Conservation (phyloP, 2,888 invertebrate species). For the Agrotis exclamationis region DNA sequence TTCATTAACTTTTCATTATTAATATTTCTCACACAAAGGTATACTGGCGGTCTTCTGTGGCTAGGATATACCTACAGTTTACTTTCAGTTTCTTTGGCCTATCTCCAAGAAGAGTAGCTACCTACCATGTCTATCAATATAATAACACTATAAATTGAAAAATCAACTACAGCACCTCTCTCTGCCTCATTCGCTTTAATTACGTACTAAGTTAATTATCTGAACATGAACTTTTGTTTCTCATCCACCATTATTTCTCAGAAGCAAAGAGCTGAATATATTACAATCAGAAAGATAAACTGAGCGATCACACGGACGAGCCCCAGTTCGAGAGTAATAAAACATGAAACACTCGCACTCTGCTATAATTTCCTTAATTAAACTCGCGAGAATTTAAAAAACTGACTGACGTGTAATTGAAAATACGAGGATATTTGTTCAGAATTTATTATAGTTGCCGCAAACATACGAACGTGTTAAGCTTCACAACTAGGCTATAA, state of each 20-base stretch:
- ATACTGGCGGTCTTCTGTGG: too few relatives aligned
- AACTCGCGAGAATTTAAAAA: constrained; percentile 50
- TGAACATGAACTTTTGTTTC: background rate
- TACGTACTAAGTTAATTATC: background rate
- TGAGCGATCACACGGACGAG: background rate
- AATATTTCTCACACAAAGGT: too few relatives aligned
- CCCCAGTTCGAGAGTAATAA: constrained; percentile 28
- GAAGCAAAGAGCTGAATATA: constrained; percentile 11
- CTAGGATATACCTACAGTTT: too few relatives aligned
- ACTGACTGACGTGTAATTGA: constrained; percentile 67
- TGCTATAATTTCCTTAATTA: constrained; percentile 48
- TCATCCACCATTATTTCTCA: background rate
- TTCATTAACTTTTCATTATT: too few relatives aligned
- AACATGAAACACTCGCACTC: constrained; percentile 14
- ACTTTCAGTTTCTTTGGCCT: too few relatives aligned
- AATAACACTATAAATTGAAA: too few relatives aligned
- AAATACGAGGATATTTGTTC: constrained; percentile 73
- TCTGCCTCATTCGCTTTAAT: background rate
- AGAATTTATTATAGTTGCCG: constrained; percentile 76
- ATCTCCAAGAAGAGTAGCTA: too few relatives aligned
- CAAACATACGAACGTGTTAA: constrained; percentile 81
- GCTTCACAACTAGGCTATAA: constrained; percentile 82
- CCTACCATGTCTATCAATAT: too few relatives aligned
- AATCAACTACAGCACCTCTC: too few relatives aligned
- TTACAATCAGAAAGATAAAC: constrained; percentile 32